Percentiles rank a stretch among this genome's conserved stretches.
Conservation (phyloP, 2,113 vertebrate genomes). For the Brienomyrus brachyistius region DNA sequence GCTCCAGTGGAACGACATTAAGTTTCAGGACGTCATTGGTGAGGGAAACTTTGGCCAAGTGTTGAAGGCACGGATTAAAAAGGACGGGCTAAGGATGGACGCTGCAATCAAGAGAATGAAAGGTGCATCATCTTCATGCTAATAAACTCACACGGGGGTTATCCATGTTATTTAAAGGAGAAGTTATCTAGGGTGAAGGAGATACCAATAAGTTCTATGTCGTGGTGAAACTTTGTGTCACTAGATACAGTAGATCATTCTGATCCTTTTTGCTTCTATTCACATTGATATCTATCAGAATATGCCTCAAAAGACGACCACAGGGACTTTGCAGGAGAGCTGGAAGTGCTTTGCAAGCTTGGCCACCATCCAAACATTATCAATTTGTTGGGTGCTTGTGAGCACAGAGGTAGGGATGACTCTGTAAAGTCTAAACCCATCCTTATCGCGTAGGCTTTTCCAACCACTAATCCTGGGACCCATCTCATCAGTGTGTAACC, state of each 20-base stretch:
- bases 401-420: conserved; percentile 66
- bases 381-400: conserved; percentile 80
- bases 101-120: conserved; percentile 86
- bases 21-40: conserved; percentile 84
- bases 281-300: conserved; percentile 47
- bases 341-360: conserved; percentile 83
- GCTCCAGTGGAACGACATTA: conserved; percentile 82
- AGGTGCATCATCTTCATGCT: conserved; percentile 49
- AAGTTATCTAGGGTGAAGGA: neutral
- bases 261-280: neutral
- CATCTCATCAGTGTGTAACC: neutral
- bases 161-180: neutral
- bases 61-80: conserved; percentile 81
- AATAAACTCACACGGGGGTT: neutral
- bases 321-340: conserved; percentile 78
- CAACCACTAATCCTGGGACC: neutral
- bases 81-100: conserved; percentile 79
- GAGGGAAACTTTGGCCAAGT: conserved; percentile 86
- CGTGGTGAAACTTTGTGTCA: neutral
- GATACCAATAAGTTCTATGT: neutral
- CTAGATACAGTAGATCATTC: neutral
- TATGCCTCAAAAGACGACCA: conserved; percentile 85
- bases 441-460: neutral
- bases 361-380: conserved; percentile 83
- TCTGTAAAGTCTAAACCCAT: neutral